A percentile compares a stretch with the other conserved stretches of the same genome.
phyloP scores from a whole-genome alignment of 2,797 vertebrate species.

The Xyrichtys novacula region DNA sequence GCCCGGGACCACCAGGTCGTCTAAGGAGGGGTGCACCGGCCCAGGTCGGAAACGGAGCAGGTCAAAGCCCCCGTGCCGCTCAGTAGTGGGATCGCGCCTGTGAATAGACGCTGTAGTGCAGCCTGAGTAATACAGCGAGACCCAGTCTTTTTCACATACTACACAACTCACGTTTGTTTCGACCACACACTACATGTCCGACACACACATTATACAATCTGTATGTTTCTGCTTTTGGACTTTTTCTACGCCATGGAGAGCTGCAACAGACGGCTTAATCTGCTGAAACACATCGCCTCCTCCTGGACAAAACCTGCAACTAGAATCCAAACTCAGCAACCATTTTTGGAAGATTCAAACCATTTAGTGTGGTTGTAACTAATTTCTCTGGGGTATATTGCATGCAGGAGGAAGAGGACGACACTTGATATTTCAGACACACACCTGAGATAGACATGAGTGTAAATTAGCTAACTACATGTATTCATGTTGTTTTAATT shows the following conservation, averaged over 20 bases:
- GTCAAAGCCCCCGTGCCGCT: conserved; percentile 47
- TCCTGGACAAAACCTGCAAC: conserved; percentile 7
- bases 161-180: no score
- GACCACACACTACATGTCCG: neutral
- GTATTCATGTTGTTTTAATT: no score
- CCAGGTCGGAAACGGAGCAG: conserved; percentile 82
- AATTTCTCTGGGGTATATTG: no score
- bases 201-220: neutral
- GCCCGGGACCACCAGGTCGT: conserved; percentile 73
- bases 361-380: no score
- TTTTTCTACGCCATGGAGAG: neutral
- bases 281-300: conserved; percentile 19
- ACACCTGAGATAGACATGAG: no score
- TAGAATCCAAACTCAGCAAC: neutral
- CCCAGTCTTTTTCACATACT: conserved; percentile 60
- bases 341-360: no score
- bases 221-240: neutral
- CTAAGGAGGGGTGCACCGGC: conserved; percentile 79
- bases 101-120: conserved; percentile 74
- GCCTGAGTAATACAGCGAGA: conserved; percentile 70
- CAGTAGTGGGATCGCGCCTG: conserved; percentile 67
- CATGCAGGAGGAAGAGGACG: no score
- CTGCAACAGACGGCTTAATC: neutral
- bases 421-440: no score
- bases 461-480: no score